These are phyloP conservation scores for Patella depressa DNA, from an alignment of 2,888 invertebrate species.

Conservation along the genomic window DNA sequence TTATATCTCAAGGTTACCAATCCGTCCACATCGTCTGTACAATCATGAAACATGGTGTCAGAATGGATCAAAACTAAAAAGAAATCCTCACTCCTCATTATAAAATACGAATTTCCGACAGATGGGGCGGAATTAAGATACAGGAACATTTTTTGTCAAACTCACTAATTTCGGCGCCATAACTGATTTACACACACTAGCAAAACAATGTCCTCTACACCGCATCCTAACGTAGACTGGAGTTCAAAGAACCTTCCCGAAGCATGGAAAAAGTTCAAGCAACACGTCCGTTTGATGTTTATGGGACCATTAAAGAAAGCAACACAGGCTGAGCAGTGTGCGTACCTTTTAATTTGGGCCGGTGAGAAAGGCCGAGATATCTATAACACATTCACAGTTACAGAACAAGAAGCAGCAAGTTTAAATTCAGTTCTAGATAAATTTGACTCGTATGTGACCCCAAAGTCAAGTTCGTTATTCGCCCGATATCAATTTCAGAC, in stretches of 20 bases:
- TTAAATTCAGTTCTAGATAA: constrained; percentile 5
- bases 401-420: neutral
- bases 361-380: constrained; percentile 33
- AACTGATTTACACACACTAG: no score
- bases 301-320: constrained; percentile 24
- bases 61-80: no score
- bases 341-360: constrained; percentile 31
- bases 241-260: constrained; percentile 27
- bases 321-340: constrained; percentile 15
- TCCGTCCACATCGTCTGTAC: no score
- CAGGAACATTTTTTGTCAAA: no score
- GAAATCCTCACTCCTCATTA: no score
- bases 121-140: no score
- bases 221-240: constrained; percentile 30
- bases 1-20: no score
- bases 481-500: constrained; percentile 22
- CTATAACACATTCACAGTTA: constrained; percentile 22
- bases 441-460: constrained; percentile 25
- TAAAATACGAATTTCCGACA: no score
- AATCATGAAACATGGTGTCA: no score
- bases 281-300: constrained; percentile 29
- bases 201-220: neutral
- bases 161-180: no score
- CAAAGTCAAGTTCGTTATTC: constrained; percentile 28
- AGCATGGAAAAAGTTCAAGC: constrained; percentile 32